Percentiles rank a stretch among this genome's conserved stretches.
Evolutionary conservation across 2,888 invertebrate species (phyloP).

Genomic region (Sepioteuthis lessoniana): DNA sequence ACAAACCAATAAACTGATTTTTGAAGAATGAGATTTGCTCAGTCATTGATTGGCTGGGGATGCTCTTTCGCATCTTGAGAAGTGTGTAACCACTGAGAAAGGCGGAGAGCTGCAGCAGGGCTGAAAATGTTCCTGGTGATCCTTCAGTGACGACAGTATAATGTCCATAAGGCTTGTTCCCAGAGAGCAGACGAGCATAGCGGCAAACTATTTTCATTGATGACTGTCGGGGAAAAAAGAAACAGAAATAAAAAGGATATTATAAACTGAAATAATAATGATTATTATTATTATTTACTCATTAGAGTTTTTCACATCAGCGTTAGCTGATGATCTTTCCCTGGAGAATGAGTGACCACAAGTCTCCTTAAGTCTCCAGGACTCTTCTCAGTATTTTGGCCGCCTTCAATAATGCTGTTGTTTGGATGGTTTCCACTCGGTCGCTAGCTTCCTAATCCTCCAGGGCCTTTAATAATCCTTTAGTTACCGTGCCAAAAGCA

Average conservation of each 20-base stretch:
- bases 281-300: too few relatives aligned
- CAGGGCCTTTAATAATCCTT: too few relatives aligned
- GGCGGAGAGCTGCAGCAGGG: conserved; percentile 71
- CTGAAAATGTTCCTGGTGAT: conserved; percentile 67
- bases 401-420: too few relatives aligned
- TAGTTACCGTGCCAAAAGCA: too few relatives aligned
- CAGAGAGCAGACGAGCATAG: conserved; percentile 70
- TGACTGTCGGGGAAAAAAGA: conserved; percentile 57
- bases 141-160: conserved; percentile 72
- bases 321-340: too few relatives aligned
- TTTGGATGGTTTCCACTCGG: too few relatives aligned
- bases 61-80: conserved; percentile 69
- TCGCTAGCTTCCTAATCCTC: too few relatives aligned
- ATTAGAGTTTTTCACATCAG: too few relatives aligned
- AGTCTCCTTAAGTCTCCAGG: too few relatives aligned
- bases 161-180: conserved; percentile 73
- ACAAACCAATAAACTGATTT: conserved; percentile 71
- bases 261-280: too few relatives aligned
- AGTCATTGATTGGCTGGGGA: conserved; percentile 56
- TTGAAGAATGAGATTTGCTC: conserved; percentile 72
- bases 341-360: too few relatives aligned
- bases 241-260: background rate
- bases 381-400: too few relatives aligned
- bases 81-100: conserved; percentile 72
- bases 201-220: conserved; percentile 73